Evolutionary conservation across 2,888 invertebrate genomes (phyloP).

Genomic region (Thereva nobilitata): DNA sequence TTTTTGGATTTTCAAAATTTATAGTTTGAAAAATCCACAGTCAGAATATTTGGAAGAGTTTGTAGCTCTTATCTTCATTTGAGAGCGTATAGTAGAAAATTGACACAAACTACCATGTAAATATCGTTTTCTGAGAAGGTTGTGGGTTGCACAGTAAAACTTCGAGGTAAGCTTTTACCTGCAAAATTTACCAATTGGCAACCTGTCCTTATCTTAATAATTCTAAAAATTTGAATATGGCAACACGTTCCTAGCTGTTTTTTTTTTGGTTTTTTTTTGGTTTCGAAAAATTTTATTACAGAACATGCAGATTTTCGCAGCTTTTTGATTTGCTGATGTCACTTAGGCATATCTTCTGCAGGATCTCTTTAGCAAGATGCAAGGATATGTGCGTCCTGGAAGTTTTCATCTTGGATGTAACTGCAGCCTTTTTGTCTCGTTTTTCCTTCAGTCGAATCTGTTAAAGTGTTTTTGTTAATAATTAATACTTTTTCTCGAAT

Average conservation of each 20-base stretch:
- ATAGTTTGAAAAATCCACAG: constrained; percentile 20
- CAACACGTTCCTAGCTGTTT: too few species aligned
- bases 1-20: background rate
- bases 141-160: background rate
- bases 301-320: constrained; percentile 83
- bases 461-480: constrained; percentile 1
- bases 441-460: constrained; percentile 75
- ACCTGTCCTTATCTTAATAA: background rate
- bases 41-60: constrained; percentile 20
- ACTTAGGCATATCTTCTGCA: constrained; percentile 83
- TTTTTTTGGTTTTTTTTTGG: too few species aligned
- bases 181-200: background rate
- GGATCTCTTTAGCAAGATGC: constrained; percentile 78
- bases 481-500: background rate
- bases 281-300: constrained; percentile 58
- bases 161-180: background rate
- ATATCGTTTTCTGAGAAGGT: background rate
- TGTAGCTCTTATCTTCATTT: background rate
- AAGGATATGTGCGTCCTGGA: constrained; percentile 81
- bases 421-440: constrained; percentile 72
- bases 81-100: constrained; percentile 5
- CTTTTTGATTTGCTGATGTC: constrained; percentile 84
- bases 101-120: constrained; percentile 22
- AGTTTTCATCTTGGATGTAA: constrained; percentile 70
- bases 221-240: background rate